Evolutionary conservation across 1,140 invertebrate genomes (phyloP).

Genomic region (Zophobas morio): DNA sequence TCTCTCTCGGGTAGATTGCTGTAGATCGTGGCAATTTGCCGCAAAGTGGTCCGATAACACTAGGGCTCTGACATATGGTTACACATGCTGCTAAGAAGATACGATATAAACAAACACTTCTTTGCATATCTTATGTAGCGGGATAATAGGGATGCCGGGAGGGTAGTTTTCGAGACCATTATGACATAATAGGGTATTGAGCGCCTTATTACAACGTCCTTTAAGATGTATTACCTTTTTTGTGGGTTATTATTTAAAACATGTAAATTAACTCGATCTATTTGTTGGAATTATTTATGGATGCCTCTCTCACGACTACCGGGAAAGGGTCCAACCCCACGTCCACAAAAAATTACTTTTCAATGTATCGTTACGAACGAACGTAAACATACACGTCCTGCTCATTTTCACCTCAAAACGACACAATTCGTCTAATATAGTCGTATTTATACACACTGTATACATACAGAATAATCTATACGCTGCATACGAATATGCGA

Average conservation of each 20-base stretch:
- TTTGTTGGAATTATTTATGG: slow-evolving; percentile 48
- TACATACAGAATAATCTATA: too few relatives aligned
- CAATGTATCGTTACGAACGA: too few relatives aligned
- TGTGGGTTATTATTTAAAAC: slow-evolving; percentile 38
- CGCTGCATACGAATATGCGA: too few relatives aligned
- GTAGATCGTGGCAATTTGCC: slow-evolving; percentile 63
- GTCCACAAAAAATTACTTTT: too few relatives aligned
- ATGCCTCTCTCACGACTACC: slow-evolving; percentile 13
- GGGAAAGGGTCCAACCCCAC: background rate
- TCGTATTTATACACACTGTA: too few relatives aligned
- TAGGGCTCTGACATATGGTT: slow-evolving; percentile 63
- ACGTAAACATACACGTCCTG: too few relatives aligned
- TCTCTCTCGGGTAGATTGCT: slow-evolving; percentile 54
- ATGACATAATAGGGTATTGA: slow-evolving; percentile 64
- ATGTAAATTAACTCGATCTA: slow-evolving; percentile 50
- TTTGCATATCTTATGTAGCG: slow-evolving; percentile 63
- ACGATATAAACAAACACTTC: slow-evolving; percentile 65
- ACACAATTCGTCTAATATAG: background rate
- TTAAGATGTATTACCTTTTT: slow-evolving; percentile 43
- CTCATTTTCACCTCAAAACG: background rate
- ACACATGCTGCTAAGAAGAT: slow-evolving; percentile 63
- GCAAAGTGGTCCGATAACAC: slow-evolving; percentile 64
- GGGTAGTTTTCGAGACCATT: slow-evolving; percentile 62
- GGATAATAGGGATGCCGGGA: slow-evolving; percentile 61
- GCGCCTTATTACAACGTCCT: slow-evolving; percentile 58